Conservation (phyloP, 2,797 vertebrate genomes). For the Masticophis lateralis region DNA sequence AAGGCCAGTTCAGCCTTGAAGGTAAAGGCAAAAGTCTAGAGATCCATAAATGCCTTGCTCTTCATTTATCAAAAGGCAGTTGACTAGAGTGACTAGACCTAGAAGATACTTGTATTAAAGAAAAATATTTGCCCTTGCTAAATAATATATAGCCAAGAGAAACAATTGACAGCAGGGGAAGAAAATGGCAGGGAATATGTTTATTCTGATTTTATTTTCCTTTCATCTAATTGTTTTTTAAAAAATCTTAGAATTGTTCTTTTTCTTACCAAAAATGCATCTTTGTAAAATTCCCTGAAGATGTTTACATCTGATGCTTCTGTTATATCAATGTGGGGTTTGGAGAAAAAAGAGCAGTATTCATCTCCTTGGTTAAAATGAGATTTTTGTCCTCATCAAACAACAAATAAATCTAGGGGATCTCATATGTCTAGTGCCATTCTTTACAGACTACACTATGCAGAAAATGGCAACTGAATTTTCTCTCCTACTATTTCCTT, state of each 20-base stretch:
- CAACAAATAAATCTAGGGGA: constrained; percentile 1
- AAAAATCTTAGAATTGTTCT: neutral
- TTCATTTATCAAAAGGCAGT: neutral
- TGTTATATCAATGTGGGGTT: neutral
- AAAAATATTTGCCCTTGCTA: neutral
- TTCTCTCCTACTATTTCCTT: neutral
- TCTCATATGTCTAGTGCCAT: neutral
- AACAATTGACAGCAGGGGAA: neutral
- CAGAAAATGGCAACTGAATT: neutral
- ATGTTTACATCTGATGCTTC: neutral
- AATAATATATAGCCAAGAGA: neutral
- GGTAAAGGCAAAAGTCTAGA: neutral
- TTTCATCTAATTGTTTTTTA: neutral
- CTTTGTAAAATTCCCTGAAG: neutral
- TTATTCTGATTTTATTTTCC: neutral
- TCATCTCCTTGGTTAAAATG: neutral
- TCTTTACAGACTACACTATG: neutral
- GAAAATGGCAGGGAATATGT: neutral
- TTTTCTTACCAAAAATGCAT: neutral
- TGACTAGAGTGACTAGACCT: neutral
- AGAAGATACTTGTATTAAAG: neutral
- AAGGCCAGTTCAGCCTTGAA: neutral
- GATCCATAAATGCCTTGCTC: neutral
- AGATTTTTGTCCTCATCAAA: neutral
- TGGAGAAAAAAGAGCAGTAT: neutral